Conservation (phyloP, 2,113 vertebrate genomes). For the Cryptotis parvus region DNA sequence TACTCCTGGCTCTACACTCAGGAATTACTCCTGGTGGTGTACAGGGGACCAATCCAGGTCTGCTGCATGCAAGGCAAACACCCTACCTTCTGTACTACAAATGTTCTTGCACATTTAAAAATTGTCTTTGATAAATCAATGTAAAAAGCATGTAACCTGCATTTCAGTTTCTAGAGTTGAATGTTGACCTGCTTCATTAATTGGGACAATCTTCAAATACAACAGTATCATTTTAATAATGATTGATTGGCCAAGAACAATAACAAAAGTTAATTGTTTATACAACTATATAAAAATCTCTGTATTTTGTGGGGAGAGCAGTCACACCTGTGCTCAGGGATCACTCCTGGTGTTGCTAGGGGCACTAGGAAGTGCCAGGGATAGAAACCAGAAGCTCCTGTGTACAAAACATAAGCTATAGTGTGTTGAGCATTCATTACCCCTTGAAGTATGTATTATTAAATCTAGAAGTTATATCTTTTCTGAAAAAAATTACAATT, state of each 20-base stretch:
- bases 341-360: no score
- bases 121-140: slow-evolving; percentile 56
- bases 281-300: background rate
- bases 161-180: background rate
- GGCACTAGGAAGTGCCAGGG: no score
- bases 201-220: background rate
- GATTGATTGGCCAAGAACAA: background rate
- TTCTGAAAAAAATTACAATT: background rate
- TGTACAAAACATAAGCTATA: no score
- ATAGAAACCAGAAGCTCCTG: no score
- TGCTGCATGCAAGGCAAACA: no score
- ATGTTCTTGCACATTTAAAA: no score
- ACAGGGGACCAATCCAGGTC: no score
- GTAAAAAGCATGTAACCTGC: background rate
- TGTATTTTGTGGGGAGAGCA: background rate
- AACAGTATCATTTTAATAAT: background rate
- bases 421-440: no score
- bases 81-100: no score
- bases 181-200: background rate
- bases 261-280: slow-evolving; percentile 21
- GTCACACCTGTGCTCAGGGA: no score
- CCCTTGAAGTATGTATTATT: background rate
- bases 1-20: no score
- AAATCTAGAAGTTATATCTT: slow-evolving; percentile 10
- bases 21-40: no score